Base-by-base conservation (phyloP, 1,140 invertebrate genomes). In the Zaprionus vittiger region DNA sequence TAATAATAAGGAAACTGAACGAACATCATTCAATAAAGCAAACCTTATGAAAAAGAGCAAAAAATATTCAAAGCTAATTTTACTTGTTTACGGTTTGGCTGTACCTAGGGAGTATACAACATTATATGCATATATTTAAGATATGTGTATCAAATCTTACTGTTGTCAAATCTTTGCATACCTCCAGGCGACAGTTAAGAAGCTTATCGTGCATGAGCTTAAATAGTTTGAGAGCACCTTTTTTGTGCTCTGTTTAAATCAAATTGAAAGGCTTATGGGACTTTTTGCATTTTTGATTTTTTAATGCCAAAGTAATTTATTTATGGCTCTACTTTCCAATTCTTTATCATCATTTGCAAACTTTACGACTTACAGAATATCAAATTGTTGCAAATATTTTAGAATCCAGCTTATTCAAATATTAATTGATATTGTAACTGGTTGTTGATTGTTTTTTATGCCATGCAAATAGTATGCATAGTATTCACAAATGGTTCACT, bases 11-110 rank as follows among this genome's bases (percentile, higher is more conserved):
- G 77, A 54, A 69, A 60, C 78, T 81, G 62, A 81, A 76, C 67
- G 52, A 89, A 81, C 74, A 87, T 66, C 85, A 66, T 87, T 84
- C 83, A 86, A 86, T 86, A 87, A 87, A 71, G 68, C 57, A 26
- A 70, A 89, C 81, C 81, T 79, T 65, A 76, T 64, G 15, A 72
- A 77, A 81, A 77, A 81, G 72, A 87, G 78, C 74, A 89, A 84
- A 59, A 75, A 47, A 24, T 17, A 15, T 14, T 37, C 14, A 34
- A 15, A 38, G 26, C 54, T n/a, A 66, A 66, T 73, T 73, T 69
- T 28, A 17, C 17, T 57, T 26, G 11, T 12, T 20, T 73, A 11
- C 3, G 44, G 41, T 17, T 9, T 34, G 31, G 31, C 31, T 34
- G 31, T 34, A 11, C 9, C 31, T 34, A 11, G 31, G 9, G 5